phyloP scores from a whole-genome alignment of 2,888 invertebrate genomes.

The Campoplex capitator region DNA sequence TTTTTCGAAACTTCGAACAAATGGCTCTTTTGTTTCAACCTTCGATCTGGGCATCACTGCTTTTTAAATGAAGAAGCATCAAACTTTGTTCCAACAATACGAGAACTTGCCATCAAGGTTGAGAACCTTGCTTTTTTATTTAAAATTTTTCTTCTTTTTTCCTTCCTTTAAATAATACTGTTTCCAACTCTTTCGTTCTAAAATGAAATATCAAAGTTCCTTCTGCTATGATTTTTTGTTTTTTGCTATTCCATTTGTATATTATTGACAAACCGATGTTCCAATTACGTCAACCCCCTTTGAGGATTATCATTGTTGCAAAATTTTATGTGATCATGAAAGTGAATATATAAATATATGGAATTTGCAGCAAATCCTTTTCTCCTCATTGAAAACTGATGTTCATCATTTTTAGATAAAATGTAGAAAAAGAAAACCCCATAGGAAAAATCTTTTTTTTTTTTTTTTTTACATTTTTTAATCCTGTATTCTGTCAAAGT shows the following conservation, averaged over 20 bases:
- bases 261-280: not conserved
- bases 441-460: too few species aligned
- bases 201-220: not conserved
- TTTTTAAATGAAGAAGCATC: conserved; percentile 67
- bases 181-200: not conserved
- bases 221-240: not conserved
- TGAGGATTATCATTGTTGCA: not conserved
- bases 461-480: too few species aligned
- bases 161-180: not conserved
- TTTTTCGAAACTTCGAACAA: conserved; percentile 53
- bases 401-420: too few species aligned
- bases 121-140: conserved; percentile 78
- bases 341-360: not conserved
- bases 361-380: not conserved
- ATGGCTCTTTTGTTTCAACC: conserved; percentile 61
- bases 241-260: not conserved
- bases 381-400: too few species aligned
- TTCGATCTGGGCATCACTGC: conserved; percentile 77
- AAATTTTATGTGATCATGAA: not conserved
- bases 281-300: not conserved
- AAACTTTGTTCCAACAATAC: conserved; percentile 72
- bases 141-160: conserved; percentile 45
- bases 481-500: too few species aligned
- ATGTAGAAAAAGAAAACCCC: too few species aligned
- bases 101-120: conserved; percentile 70